Percentiles rank a stretch among this genome's conserved stretches.
phyloP scores from a whole-genome alignment of 2,797 vertebrate species.

The Rhinatrema bivittatum region DNA sequence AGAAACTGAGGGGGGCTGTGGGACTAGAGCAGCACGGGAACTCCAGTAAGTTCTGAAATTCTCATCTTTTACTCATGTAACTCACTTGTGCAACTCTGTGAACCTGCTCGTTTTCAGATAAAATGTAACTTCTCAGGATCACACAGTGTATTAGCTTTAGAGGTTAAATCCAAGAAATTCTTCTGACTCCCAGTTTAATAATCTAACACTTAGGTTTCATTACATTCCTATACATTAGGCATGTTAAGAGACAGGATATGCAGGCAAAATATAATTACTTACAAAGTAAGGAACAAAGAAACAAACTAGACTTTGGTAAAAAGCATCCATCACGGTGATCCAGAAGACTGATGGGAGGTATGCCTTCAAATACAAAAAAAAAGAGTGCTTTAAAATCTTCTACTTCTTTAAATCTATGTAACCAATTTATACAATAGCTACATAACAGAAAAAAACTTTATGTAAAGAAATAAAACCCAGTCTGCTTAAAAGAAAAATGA shows the following conservation, averaged over 20 bases:
- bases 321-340: constrained; percentile 82
- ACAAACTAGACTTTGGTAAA: constrained; percentile 89
- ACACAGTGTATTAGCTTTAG: background rate
- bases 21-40: too few species aligned
- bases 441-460: too few species aligned
- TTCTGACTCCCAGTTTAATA: background rate
- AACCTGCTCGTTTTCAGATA: too few species aligned
- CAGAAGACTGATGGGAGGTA: constrained; percentile 72
- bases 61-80: too few species aligned
- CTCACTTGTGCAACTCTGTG: too few species aligned
- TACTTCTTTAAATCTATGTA: too few species aligned
- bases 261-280: constrained; percentile 47
- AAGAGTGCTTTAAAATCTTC: too few species aligned
- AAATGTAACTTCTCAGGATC: too few species aligned
- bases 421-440: too few species aligned
- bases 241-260: background rate
- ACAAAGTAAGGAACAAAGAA: constrained; percentile 91
- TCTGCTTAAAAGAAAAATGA: background rate
- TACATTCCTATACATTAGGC: too few species aligned
- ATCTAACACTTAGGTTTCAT: background rate
- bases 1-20: too few species aligned
- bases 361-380: constrained; percentile 49
- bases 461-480: background rate
- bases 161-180: background rate
- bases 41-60: too few species aligned